Conservation (phyloP, 2,113 vertebrate genomes). For the Anoplopoma fimbria region DNA sequence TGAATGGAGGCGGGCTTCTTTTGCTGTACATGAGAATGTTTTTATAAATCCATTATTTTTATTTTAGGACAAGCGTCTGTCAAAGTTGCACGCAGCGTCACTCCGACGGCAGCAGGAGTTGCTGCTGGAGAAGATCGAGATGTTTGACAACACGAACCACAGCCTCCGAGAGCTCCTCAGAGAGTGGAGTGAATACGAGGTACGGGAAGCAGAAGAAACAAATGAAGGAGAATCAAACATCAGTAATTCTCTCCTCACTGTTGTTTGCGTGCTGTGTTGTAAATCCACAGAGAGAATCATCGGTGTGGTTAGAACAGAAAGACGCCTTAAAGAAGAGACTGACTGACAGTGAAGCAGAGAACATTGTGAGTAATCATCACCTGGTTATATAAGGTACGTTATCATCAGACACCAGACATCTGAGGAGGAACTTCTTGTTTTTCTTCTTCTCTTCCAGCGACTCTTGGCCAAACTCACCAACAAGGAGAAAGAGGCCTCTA, state of each 20-base stretch:
- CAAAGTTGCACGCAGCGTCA: slow-evolving; percentile 82
- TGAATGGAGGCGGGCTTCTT: too few relatives aligned
- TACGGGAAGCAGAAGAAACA: slow-evolving; percentile 47
- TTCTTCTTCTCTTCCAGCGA: slow-evolving; percentile 80
- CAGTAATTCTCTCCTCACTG: not conserved
- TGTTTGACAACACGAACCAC: slow-evolving; percentile 90
- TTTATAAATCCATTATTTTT: not conserved
- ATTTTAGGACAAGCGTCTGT: slow-evolving; percentile 88
- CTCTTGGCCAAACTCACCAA: slow-evolving; percentile 86
- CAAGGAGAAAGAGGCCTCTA: slow-evolving; percentile 87
- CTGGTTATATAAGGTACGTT: accelerated
- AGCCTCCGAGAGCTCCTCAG: slow-evolving; percentile 88
- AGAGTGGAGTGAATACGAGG: slow-evolving; percentile 88
- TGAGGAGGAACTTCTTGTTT: not conserved
- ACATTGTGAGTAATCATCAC: slow-evolving; percentile 81
- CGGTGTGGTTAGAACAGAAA: slow-evolving; percentile 84
- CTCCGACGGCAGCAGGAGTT: slow-evolving; percentile 88
- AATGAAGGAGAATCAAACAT: not conserved
- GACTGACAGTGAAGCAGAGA: slow-evolving; percentile 87
- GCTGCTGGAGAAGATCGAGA: slow-evolving; percentile 90
- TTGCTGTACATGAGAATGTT: not conserved
- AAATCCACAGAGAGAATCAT: slow-evolving; percentile 79
- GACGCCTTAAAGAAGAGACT: slow-evolving; percentile 84
- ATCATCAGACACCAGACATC: not conserved
- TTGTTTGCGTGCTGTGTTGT: not conserved